Evolutionary conservation across 2,113 vertebrate genomes (phyloP).

Genomic region (Festucalex cinctus): DNA sequence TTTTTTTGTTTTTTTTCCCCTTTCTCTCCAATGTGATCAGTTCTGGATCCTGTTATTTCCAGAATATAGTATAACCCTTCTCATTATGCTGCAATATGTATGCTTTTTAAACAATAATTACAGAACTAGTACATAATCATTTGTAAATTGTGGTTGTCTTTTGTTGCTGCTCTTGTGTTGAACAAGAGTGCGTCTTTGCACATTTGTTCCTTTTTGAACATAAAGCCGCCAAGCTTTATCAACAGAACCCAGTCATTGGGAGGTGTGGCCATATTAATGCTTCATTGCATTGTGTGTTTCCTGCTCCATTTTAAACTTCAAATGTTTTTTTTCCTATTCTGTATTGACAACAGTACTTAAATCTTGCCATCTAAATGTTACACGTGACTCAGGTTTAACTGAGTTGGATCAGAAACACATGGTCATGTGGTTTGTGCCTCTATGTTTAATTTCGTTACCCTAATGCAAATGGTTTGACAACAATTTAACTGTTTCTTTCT

Average conservation of each 20-base stretch:
- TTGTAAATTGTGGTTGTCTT: conserved; percentile 44
- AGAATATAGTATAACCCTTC: conserved; percentile 35
- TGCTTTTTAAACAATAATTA: conserved; percentile 52
- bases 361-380: conserved; percentile 43
- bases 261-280: conserved; percentile 9
- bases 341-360: conserved; percentile 17
- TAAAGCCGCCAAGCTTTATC: conserved; percentile 55
- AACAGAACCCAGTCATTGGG: conserved; percentile 26
- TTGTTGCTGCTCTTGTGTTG: conserved; percentile 41
- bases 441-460: conserved; percentile 42
- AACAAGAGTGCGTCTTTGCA: conserved; percentile 53
- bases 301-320: neutral
- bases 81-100: conserved; percentile 62
- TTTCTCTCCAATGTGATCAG: conserved; percentile 26
- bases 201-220: conserved; percentile 35
- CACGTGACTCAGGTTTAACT: conserved; percentile 60
- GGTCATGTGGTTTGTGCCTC: conserved; percentile 57
- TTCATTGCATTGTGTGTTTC: neutral
- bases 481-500: conserved; percentile 49
- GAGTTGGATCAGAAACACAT: conserved; percentile 18
- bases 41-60: conserved; percentile 28
- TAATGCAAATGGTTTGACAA: conserved; percentile 50
- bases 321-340: conserved; percentile 15
- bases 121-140: conserved; percentile 48
- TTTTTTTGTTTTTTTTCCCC: neutral